Conservation (phyloP, 2,888 invertebrate genomes). For the Hedya salicella region DNA sequence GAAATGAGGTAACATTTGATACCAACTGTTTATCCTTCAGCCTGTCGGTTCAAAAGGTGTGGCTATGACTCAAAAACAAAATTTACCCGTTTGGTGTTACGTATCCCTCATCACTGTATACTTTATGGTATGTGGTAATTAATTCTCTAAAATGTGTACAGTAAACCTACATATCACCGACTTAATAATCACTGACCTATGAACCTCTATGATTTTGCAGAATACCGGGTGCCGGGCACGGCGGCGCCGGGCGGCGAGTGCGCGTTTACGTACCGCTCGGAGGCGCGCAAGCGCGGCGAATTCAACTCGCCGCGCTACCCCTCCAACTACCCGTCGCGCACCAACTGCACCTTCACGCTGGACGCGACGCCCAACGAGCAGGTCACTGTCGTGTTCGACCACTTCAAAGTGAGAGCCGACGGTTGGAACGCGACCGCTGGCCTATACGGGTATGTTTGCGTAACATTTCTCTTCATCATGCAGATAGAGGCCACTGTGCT, state of each 20-base stretch:
- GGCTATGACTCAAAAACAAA: no score
- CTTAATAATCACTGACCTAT: no score
- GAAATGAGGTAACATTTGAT: no score
- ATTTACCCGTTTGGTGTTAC: no score
- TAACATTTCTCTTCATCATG: neutral
- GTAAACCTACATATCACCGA: no score
- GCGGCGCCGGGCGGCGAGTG: slow-evolving; percentile 96
- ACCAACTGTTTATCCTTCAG: no score
- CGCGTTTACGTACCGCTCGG: slow-evolving; percentile 95
- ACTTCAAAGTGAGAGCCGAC: slow-evolving; percentile 95
- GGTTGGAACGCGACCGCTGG: slow-evolving; percentile 90
- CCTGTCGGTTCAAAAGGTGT: no score
- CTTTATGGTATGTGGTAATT: no score
- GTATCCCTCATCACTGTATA: no score
- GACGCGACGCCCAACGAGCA: slow-evolving; percentile 94
- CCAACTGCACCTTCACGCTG: slow-evolving; percentile 97
- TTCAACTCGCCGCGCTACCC: slow-evolving; percentile 98
- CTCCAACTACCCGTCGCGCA: slow-evolving; percentile 97
- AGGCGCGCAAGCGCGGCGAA: slow-evolving; percentile 94
- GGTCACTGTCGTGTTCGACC: slow-evolving; percentile 95
- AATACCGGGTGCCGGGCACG: slow-evolving; percentile 97
- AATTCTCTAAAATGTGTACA: no score
- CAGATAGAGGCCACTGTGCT: no score
- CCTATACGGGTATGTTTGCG: slow-evolving; percentile 69
- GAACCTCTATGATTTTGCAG: slow-evolving; percentile 73